Percentiles rank a stretch among this genome's conserved stretches.
These are phyloP conservation scores for Drosophila hawaiiensis DNA, from an alignment of 2,888 invertebrate genomes.

Conservation along the genomic window DNA sequence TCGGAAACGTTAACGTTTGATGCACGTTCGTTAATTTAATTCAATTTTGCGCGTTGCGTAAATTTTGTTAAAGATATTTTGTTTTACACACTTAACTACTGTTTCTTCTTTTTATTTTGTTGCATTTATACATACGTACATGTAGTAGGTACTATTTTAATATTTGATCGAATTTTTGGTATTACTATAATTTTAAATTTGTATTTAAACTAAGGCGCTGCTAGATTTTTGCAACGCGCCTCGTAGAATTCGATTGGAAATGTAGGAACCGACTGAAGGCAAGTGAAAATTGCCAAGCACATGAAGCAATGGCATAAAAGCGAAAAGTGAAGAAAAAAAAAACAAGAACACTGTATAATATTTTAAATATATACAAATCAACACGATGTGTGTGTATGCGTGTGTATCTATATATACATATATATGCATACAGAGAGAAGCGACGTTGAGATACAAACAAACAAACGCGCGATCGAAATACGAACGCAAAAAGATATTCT, in stretches of 20 bases:
- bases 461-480: slow-evolving; percentile 75
- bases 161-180: slow-evolving; percentile 21
- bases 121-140: neutral
- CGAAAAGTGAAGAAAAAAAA: slow-evolving; percentile 46
- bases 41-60: slow-evolving; percentile 1
- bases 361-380: slow-evolving; percentile 77
- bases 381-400: slow-evolving; percentile 28
- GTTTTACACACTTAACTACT: slow-evolving; percentile 37
- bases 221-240: slow-evolving; percentile 68
- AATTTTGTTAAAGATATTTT: neutral
- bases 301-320: slow-evolving; percentile 58
- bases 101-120: slow-evolving; percentile 7
- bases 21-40: slow-evolving; percentile 10
- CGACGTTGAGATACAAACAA: slow-evolving; percentile 66
- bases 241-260: slow-evolving; percentile 81
- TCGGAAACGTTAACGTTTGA: slow-evolving; percentile 11
- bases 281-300: slow-evolving; percentile 76
- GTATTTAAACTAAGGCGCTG: slow-evolving; percentile 36
- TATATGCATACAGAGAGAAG: slow-evolving; percentile 36
- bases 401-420: slow-evolving; percentile 45
- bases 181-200: slow-evolving; percentile 15
- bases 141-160: slow-evolving; percentile 18
- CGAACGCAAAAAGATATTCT: slow-evolving; percentile 78
- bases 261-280: slow-evolving; percentile 82
- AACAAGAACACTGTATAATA: slow-evolving; percentile 67